Base-by-base conservation (phyloP, 2,797 vertebrate genomes). In the Enteromius thamalakanensis region DNA sequence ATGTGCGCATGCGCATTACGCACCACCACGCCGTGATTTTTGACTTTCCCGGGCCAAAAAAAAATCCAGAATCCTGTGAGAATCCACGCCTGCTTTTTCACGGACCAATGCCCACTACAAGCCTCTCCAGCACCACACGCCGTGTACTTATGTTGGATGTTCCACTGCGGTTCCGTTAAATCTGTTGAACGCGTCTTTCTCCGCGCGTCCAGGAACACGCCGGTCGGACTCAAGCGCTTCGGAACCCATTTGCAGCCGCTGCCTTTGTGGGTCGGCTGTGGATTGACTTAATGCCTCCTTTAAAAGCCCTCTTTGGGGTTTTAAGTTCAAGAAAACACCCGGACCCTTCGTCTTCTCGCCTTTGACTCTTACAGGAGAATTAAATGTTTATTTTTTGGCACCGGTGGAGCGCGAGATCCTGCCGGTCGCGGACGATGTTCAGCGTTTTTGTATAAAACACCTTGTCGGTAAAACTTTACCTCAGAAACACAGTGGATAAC, bases 271-370 rank as follows among this genome's bases (percentile, higher is more conserved):
- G 67, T 45, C 40, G 58, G 60, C 45, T 70, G 85, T 83, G 82
- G 86, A 79, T 83, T 69, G 85, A 87, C 65, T 89, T 67, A 29
- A 70, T 79, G 77, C 81, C 79, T 83, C 69, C 45, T 76, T 23
- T 70, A 75, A 49, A 60, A 74, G 47, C 81, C 70, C 40, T 37
- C n/a, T 75, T 53, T 34, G 23, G 87, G 47, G 26, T 26, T 83
- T 83, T 69, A 86, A 87, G 82, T 88, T 89, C 74, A 81, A 75
- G 80, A 84, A 47, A 82, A 84, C 77, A 77, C 55, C 69, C 75
- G 84, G 81, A 82, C 55, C 32, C 32, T 29, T 62, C 60, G 64
- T 37, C 40, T 65, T 21, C 6, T 67, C 77, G 70, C 14, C n/a
- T 80, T 34, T 77, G 65, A 81, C 64, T 70, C 71, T n/a, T 45